phyloP scores from a whole-genome alignment of 2,797 vertebrate species.

The Falco rusticolus region DNA sequence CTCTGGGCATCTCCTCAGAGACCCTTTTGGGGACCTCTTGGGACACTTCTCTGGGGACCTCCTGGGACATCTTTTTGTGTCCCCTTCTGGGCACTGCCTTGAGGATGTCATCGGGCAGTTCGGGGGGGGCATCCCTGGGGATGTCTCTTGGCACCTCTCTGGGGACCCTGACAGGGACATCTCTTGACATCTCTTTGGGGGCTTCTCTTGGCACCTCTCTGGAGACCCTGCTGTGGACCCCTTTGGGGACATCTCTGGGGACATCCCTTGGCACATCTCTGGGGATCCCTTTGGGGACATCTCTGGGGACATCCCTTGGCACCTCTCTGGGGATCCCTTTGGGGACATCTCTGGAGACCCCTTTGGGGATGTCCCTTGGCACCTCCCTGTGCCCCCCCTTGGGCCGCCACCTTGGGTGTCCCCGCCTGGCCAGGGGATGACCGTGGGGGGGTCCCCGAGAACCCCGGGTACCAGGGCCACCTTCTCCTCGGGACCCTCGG shows the following conservation, averaged over 20 bases:
- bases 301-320: no score
- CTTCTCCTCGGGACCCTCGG: constrained; percentile 43
- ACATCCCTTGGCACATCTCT: background rate
- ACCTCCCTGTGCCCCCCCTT: background rate
- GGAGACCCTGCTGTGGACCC: no score
- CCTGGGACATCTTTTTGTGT: background rate
- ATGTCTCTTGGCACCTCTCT: background rate
- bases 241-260: background rate
- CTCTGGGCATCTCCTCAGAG: background rate
- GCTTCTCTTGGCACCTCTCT: background rate
- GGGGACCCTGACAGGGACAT: background rate
- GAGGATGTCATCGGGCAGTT: background rate
- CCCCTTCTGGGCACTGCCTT: background rate
- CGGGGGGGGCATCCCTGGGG: background rate
- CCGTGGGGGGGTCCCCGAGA: background rate
- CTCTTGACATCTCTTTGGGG: background rate
- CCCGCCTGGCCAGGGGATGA: background rate
- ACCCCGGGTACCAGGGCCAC: constrained; percentile 30
- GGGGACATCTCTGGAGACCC: background rate
- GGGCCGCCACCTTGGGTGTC: background rate
- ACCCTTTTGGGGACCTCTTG: background rate
- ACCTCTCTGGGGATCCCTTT: no score
- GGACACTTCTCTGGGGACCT: background rate
- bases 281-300: no score
- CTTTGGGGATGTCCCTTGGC: background rate